Base-by-base conservation (phyloP, 1,140 invertebrate genomes). In the Apocrypta bakeri region DNA sequence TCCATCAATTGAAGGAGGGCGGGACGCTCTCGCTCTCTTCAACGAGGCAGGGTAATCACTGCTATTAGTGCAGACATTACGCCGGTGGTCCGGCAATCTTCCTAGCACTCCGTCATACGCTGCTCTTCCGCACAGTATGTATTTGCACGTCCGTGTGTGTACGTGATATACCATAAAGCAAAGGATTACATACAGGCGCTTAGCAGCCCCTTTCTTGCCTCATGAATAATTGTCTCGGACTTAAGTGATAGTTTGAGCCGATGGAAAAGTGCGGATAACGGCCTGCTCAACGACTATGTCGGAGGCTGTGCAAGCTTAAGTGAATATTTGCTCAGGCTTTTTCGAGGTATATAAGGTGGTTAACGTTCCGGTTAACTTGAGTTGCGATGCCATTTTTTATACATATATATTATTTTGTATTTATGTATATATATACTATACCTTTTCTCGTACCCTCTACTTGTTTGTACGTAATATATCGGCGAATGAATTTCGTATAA, bases 41-140 rank as follows among this genome's bases (percentile, higher is more conserved):
- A 90, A 90, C 90, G 84, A 90, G 87, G 88, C 88, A 90, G 86
- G 88, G 87, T 92, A 91, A 92, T 92, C 87, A 92, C 91, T 91
- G 89, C 90, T 92, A 91, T 92, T 92, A 92, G 88, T 83, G 85
- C 90, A 85, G 87, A 91, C 90, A 92, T 92, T 91, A 91, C 89
- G 91, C 90, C 89, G 91, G 91, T 92, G 91, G 91, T 92, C 91
- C 87, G 87, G 88, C 71, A 80, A 78, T 82, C 80, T 82, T 80
- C 27, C 74, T 81, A 77, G 76, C 82, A 79, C 71, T 83, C 68
- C 61, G 64, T 83, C 64, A 74, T 83, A 76, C 33, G 24, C 61
- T 56, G 17, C 48, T 56, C 48, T n/a, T 56, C 17, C 48, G 48
- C 17, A 7, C 48, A 2, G 33, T 9, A 37, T 37, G 33, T 9